Conservation (phyloP, 2,797 vertebrate species). For the Hapalemur alaotrensis region DNA sequence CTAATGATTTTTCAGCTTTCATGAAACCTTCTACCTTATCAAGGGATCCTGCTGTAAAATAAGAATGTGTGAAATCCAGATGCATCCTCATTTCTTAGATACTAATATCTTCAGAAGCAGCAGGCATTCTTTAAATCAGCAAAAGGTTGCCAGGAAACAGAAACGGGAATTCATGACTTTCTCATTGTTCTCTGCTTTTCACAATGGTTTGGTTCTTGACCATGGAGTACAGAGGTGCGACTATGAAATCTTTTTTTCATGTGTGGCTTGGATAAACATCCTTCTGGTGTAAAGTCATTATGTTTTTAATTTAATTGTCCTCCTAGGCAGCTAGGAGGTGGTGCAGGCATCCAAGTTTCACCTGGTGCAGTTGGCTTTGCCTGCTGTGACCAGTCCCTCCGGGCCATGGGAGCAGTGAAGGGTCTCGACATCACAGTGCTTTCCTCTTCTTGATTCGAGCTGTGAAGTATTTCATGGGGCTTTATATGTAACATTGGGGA, state of each 20-base stretch:
- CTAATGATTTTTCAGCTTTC: conserved; percentile 28
- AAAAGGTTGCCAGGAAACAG: background rate
- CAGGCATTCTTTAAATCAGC: background rate
- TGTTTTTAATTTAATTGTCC: conserved; percentile 6
- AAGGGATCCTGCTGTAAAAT: background rate
- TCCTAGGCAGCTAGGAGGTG: background rate
- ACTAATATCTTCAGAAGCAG: background rate
- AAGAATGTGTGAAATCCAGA: background rate
- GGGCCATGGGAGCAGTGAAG: background rate
- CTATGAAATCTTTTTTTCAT: conserved; percentile 23
- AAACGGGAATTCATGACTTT: background rate
- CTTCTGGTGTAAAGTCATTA: conserved; percentile 45
- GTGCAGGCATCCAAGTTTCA: background rate
- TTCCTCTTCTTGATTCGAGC: background rate
- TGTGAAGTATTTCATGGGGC: conserved; percentile 12
- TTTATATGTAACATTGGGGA: conserved; percentile 3
- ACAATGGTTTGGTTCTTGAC: background rate
- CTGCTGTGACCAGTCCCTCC: background rate
- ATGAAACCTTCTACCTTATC: background rate
- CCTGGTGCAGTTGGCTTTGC: background rate
- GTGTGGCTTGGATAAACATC: conserved; percentile 43
- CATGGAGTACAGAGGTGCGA: background rate
- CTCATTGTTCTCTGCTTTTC: background rate
- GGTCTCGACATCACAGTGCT: background rate
- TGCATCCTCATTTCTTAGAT: background rate